Base-by-base conservation (phyloP, 2,888 invertebrate genomes). In the Bugulina stolonifera region DNA sequence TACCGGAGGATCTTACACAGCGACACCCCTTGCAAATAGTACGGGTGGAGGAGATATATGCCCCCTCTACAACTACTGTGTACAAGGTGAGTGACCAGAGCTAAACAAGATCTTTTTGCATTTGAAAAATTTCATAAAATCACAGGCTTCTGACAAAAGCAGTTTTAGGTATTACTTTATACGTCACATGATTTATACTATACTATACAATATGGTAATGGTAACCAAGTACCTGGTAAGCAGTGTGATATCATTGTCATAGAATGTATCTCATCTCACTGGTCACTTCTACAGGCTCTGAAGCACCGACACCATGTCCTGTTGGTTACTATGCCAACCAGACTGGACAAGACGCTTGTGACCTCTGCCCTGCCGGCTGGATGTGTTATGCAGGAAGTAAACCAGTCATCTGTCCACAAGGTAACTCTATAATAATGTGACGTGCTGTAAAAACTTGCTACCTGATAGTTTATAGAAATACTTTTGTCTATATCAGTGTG, bases 301-400 rank as follows among this genome's bases (percentile, higher is more conserved):
- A 78, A 58, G 69, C 76, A 0, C 80, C 81, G 0, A 73, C 72
- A 35, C 72, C 75, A 10, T 83, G 82, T 74, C 25, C 71, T 2
- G 77, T 78, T 27, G 82, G 82, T 69, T 78, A 79, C 74, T 77
- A 76, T 73, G 80, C 82, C 57, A 83, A 81, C 79, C 73, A 74
- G 71, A 82, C 82, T 0, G 81, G 81, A 1, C 74, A 78, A 75
- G 76, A 75, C 5, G 74, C 25, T 0, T 82, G 82, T 75, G 71
- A 75, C 22, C 75, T 81, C 34, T 83, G 82, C 75, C 72, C 77
- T 0, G 79, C 77, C 5, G 80, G 82, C 0, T 82, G 77, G 72
- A 71, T 81, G 1, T 83, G 82, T 73, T 76, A 76, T 32, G 78
- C 78, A 5, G 80, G 78, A n/a, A 73, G 74, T 54, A 79, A 77